Conservation (phyloP, 2,113 vertebrate species). For the Rostratula benghalensis region DNA sequence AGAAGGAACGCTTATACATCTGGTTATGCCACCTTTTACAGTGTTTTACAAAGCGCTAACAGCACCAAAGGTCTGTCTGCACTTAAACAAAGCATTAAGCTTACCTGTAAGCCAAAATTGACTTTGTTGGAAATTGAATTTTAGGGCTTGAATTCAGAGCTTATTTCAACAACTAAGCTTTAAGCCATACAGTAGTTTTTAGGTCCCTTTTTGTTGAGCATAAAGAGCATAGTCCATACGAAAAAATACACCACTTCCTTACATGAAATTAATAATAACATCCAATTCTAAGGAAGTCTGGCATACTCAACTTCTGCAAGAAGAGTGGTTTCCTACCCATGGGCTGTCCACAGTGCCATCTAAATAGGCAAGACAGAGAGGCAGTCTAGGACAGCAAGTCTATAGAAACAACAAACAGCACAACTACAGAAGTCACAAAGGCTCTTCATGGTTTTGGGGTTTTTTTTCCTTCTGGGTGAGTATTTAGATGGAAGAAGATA, state of each 20-base stretch:
- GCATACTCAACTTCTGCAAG: not conserved
- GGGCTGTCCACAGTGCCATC: not conserved
- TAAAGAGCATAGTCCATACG: not conserved
- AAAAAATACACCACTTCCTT: not conserved
- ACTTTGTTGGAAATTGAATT: not conserved
- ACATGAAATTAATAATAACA: not conserved
- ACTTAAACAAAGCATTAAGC: not conserved
- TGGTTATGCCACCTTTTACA: not conserved
- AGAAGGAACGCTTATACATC: not conserved
- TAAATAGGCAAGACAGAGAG: not conserved
- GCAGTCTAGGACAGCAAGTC: not conserved
- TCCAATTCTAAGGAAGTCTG: not conserved
- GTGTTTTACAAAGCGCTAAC: not conserved
- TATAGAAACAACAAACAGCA: not conserved
- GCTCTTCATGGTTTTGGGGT: accelerated
- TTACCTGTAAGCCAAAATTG: not conserved
- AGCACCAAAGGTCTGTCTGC: not conserved
- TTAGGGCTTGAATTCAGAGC: not conserved
- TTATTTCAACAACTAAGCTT: not conserved
- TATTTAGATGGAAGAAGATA: not conserved
- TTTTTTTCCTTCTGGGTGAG: not conserved
- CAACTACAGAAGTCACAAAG: not conserved
- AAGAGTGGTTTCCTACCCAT: not conserved
- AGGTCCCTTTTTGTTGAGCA: not conserved
- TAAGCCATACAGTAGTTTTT: not conserved